Base-by-base conservation (phyloP, 2,888 invertebrate genomes). In the Belgica antarctica region DNA sequence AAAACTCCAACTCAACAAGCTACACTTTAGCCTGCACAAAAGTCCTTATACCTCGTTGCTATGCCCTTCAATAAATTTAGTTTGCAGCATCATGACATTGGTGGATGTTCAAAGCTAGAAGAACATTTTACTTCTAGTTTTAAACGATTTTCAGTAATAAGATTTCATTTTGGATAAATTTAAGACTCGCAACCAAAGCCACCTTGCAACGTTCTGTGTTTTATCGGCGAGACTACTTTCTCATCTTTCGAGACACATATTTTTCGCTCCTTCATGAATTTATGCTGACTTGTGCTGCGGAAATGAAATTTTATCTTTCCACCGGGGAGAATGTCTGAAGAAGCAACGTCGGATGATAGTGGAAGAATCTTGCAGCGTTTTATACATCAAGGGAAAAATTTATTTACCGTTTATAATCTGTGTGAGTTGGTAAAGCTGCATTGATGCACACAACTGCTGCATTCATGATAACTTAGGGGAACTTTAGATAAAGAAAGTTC, bases 321-420 rank as follows among this genome's bases (percentile, higher is more conserved):
- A n/a, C 5, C 41, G 41, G 41, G 41, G 15, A 12, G 34, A 34
- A 2, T 15, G 41, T 41, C 41, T 41, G 41, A 15, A 41, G 41
- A 41, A 41, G 41, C 8, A n/a, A 41, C 34, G n/a, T 41, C 41
- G 41, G 41, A n/a, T 41, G 41, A 41, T 41, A 41, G 15, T 41
- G 41, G 41, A 41, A 41, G 15, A 41, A 41, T 41, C 41, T 15
- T 41, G 10, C 4, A 41, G 41, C 2, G 41, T 8, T 7, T 34
- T 34, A 12, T n/a, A n/a, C n/a, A n/a, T n/a, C n/a, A 15, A 41
- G 10, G 15, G 41, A n/a, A 27, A 61, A 63, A 63, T 63, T 63
- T 63, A 41, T 63, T 63, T 63, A 63, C 63, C 63, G 63, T 63
- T 63, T 41, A 63, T 63, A 63, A 63, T 63, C 41, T 63, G 5